phyloP scores from a whole-genome alignment of 2,797 vertebrate species.

The Syncerus caffer region DNA sequence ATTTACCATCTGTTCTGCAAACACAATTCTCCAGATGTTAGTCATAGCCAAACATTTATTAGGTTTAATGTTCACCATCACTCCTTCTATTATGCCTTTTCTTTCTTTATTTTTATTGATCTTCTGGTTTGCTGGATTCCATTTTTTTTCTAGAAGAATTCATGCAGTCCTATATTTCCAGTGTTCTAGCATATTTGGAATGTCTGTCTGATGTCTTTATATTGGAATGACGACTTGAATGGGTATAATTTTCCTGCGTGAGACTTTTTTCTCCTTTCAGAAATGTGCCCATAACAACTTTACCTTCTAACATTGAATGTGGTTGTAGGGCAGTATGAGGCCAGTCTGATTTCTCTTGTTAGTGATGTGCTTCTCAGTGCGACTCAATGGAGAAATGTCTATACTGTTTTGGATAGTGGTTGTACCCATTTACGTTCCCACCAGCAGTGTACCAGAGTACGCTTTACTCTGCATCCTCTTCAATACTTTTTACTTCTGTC shows the following conservation, averaged over 20 bases:
- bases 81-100: conserved; percentile 14
- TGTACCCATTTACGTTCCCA: not conserved
- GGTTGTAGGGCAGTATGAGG: not conserved
- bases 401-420: not conserved
- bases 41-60: conserved; percentile 26
- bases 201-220: not conserved
- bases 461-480: not conserved
- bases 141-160: not conserved
- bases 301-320: not conserved
- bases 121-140: not conserved
- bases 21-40: conserved; percentile 37
- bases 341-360: not conserved
- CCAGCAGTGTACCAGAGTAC: not conserved
- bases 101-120: not conserved
- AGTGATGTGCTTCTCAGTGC: not conserved
- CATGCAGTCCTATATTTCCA: not conserved
- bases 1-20: conserved; percentile 39
- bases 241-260: not conserved
- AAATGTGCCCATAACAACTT: not conserved
- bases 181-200: not conserved
- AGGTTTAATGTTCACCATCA: not conserved
- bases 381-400: not conserved
- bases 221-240: not conserved
- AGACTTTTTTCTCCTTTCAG: not conserved
- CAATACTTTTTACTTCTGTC: not conserved